A percentile compares a stretch with the other conserved stretches of the same genome.
Evolutionary conservation across 2,113 vertebrate species (phyloP).

Genomic region (Tautogolabrus adspersus): DNA sequence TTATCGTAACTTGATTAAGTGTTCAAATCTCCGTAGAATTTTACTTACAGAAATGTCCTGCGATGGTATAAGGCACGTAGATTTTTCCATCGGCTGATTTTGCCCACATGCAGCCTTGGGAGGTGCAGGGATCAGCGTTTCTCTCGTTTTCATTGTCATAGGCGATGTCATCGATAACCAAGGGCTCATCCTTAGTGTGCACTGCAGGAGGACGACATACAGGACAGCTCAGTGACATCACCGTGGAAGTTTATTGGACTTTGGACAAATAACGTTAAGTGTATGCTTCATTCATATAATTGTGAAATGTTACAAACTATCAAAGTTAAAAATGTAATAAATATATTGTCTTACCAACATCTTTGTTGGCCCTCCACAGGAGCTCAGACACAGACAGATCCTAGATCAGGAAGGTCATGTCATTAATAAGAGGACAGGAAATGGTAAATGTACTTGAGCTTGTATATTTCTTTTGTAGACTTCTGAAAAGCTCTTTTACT

Average conservation of each 20-base stretch:
- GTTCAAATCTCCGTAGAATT: too few relatives aligned
- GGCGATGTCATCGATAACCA: conserved; percentile 75
- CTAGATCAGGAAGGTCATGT: conserved; percentile 21
- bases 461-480: too few relatives aligned
- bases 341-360: conserved; percentile 65
- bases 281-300: too few relatives aligned
- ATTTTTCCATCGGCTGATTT: conserved; percentile 65
- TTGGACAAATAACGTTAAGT: too few relatives aligned
- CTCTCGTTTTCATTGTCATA: conserved; percentile 56
- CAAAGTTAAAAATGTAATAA: too few relatives aligned
- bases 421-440: too few relatives aligned
- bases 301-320: too few relatives aligned
- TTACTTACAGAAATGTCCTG: conserved; percentile 68
- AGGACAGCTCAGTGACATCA: background rate
- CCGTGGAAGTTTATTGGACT: too few relatives aligned
- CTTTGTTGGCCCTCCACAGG: conserved; percentile 78
- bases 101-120: conserved; percentile 72
- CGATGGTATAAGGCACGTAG: conserved; percentile 73
- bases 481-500: too few relatives aligned
- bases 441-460: too few relatives aligned
- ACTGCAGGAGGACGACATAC: conserved; percentile 40
- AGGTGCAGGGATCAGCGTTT: conserved; percentile 79
- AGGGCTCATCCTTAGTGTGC: conserved; percentile 54
- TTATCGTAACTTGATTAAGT: too few relatives aligned
- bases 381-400: conserved; percentile 72